Evolutionary conservation across 2,113 vertebrate genomes (phyloP).

Genomic region (Tychaedon coryphoeus): DNA sequence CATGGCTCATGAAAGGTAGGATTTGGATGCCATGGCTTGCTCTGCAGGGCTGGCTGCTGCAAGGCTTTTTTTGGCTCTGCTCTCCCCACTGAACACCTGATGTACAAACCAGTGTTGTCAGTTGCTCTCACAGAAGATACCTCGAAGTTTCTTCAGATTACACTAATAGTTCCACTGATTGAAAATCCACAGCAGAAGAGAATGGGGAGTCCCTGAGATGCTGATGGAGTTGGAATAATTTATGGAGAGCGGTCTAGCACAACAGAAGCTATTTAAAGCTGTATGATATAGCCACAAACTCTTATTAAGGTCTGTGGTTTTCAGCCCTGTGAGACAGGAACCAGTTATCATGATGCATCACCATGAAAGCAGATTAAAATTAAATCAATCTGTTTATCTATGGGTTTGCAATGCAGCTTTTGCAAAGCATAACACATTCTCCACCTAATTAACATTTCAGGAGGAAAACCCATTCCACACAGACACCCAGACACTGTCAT

Average conservation of each 20-base stretch:
- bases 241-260: constrained; percentile 57
- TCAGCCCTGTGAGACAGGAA: constrained; percentile 67
- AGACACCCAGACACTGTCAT: neutral
- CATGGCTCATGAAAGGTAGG: neutral
- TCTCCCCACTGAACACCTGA: neutral
- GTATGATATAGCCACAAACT: constrained; percentile 69
- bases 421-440: constrained; percentile 51
- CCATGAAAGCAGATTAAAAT: constrained; percentile 78
- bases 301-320: constrained; percentile 69
- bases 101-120: neutral
- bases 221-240: constrained; percentile 59
- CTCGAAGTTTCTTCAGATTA: neutral
- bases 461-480: constrained; percentile 36
- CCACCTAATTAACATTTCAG: constrained; percentile 72
- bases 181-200: constrained; percentile 59
- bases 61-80: neutral
- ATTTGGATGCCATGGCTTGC: neutral
- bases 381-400: constrained; percentile 80
- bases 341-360: constrained; percentile 70
- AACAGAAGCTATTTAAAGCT: constrained; percentile 71
- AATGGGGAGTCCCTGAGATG: constrained; percentile 51
- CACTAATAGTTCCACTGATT: constrained; percentile 53
- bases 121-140: neutral
- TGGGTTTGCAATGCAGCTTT: constrained; percentile 54
- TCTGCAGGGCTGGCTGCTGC: neutral